Conservation (phyloP, 2,888 invertebrate genomes). For the Galerucella calmariensis region DNA sequence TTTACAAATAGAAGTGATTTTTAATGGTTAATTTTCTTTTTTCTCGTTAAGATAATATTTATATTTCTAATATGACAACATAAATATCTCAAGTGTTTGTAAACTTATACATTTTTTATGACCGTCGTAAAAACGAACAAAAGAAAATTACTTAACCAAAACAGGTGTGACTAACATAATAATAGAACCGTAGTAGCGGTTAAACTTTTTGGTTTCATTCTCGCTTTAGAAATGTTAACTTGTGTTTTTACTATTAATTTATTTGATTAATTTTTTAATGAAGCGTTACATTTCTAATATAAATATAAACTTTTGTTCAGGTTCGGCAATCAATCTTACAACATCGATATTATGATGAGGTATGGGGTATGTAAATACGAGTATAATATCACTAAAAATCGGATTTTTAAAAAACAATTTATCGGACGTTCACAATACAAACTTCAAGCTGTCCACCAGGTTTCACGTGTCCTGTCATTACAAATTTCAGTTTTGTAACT, state of each 20-base stretch:
- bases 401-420: too few species aligned
- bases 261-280: not conserved
- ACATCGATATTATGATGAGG: too few species aligned
- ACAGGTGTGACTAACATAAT: constrained; percentile 7
- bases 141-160: not conserved
- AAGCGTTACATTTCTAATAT: not conserved
- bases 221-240: not conserved
- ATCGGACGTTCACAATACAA: too few species aligned
- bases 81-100: not conserved
- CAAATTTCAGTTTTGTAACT: too few species aligned
- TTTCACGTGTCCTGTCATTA: too few species aligned
- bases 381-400: too few species aligned
- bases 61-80: not conserved
- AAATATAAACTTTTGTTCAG: not conserved
- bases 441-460: too few species aligned
- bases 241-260: not conserved
- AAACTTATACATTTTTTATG: not conserved
- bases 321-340: not conserved
- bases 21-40: not conserved
- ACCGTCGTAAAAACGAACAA: not conserved
- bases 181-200: not conserved
- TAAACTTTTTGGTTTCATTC: not conserved
- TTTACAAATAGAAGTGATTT: too few species aligned
- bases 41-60: not conserved
- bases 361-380: too few species aligned